Evolutionary conservation across 64 coral and sea anemone genomes (phyloP).

Genomic region (Pachyseris speciosa): DNA sequence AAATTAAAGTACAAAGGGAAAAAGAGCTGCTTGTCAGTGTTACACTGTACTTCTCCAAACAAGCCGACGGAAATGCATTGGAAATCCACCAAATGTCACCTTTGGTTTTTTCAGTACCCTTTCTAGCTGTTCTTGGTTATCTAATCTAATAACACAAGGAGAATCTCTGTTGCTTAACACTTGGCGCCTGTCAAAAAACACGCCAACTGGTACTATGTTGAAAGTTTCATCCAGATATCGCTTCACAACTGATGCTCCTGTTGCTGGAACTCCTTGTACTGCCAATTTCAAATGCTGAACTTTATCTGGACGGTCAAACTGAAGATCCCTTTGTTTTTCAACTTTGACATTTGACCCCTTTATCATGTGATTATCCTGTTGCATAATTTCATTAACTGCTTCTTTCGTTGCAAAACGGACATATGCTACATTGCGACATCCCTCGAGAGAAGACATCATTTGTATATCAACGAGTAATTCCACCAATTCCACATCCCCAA

Average conservation of each 20-base stretch:
- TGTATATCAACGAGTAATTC: background rate
- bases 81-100: background rate
- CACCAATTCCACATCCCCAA: background rate
- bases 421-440: background rate
- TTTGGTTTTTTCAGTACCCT: background rate
- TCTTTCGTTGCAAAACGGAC: background rate
- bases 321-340: background rate
- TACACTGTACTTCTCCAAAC: background rate
- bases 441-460: background rate
- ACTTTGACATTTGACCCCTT: background rate
- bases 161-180: background rate
- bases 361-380: background rate
- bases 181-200: constrained; percentile 1
- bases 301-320: background rate
- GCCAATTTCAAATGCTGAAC: background rate
- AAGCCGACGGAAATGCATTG: background rate
- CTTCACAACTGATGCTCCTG: background rate
- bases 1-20: too few species aligned
- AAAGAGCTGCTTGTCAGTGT: too few species aligned
- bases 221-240: background rate
- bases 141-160: background rate
- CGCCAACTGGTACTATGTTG: background rate
- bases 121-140: background rate
- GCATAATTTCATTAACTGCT: background rate
- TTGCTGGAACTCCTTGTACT: background rate